A percentile compares a stretch with the other conserved stretches of the same genome.
Evolutionary conservation across 1,140 invertebrate genomes (phyloP).

Genomic region (Caenorhabditis inopinata): DNA sequence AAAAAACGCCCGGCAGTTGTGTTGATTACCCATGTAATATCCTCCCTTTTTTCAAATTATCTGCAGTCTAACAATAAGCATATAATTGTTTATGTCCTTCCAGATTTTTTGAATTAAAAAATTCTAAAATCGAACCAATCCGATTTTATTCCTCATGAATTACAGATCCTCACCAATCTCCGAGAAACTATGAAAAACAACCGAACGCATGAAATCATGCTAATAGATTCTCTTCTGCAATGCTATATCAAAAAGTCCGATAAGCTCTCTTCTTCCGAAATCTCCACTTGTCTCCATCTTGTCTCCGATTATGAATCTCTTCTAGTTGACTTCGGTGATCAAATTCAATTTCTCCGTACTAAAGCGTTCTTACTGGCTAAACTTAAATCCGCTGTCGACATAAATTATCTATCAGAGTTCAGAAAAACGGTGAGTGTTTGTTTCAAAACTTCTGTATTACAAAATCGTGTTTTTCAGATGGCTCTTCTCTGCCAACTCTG

Average conservation of each 20-base stretch:
- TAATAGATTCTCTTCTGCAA: neutral
- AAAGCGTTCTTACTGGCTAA: neutral
- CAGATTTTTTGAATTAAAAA: conserved; percentile 69
- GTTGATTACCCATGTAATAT: too few relatives aligned
- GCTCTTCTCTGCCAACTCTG: neutral
- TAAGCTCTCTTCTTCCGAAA: neutral
- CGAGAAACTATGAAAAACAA: conserved; percentile 2
- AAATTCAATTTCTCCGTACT: conserved; percentile 1
- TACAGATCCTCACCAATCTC: neutral
- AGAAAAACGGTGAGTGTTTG: too few relatives aligned
- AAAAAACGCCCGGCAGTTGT: too few relatives aligned
- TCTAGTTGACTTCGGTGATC: conserved; percentile 6
- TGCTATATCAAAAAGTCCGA: neutral
- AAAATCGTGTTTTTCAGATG: neutral
- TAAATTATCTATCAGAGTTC: neutral
- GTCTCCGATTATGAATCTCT: neutral
- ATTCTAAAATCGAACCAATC: too few relatives aligned
- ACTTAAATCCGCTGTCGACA: neutral
- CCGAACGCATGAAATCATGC: neutral
- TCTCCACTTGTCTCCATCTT: neutral
- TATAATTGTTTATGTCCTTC: too few relatives aligned
- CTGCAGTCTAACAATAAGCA: too few relatives aligned
- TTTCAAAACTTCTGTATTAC: too few relatives aligned
- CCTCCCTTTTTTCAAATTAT: too few relatives aligned
- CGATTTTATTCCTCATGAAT: too few relatives aligned